Evolutionary conservation across 2,113 vertebrate genomes (phyloP).

Genomic region (human (Homo sapiens)): DNA sequence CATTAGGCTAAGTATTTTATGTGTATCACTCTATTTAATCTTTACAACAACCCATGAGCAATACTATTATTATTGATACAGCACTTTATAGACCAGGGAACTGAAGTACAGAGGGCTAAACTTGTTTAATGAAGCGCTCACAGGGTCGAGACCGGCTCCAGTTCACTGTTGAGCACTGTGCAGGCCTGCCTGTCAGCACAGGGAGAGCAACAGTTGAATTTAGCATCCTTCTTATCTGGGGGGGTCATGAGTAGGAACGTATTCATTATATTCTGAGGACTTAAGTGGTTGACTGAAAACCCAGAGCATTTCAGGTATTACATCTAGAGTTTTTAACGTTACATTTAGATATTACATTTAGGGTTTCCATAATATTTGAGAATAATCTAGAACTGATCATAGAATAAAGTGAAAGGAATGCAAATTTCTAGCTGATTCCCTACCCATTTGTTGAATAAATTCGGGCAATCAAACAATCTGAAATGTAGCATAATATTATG

Average conservation of each 20-base stretch:
- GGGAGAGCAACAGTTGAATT: not conserved
- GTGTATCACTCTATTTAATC: not conserved
- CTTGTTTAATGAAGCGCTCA: not conserved
- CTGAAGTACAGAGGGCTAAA: not conserved
- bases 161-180: not conserved
- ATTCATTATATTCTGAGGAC: constrained; percentile 6
- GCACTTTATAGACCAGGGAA: not conserved
- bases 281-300: constrained; percentile 6
- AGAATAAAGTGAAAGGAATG: constrained; percentile 7
- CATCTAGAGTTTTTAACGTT: too few species aligned
- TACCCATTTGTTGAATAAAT: constrained; percentile 26
- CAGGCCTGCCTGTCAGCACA: not conserved
- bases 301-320: not conserved
- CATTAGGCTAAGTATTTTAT: not conserved
- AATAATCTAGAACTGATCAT: not conserved
- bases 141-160: not conserved
- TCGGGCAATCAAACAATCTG: not conserved
- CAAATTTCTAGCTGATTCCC: not conserved
- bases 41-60: not conserved
- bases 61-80: not conserved
- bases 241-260: not conserved
- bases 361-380: not conserved
- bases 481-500: not conserved
- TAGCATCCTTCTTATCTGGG: not conserved
- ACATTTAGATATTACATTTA: not conserved